Evolutionary conservation across 2,797 vertebrate genomes (phyloP).

Genomic region (Platalea minor): DNA sequence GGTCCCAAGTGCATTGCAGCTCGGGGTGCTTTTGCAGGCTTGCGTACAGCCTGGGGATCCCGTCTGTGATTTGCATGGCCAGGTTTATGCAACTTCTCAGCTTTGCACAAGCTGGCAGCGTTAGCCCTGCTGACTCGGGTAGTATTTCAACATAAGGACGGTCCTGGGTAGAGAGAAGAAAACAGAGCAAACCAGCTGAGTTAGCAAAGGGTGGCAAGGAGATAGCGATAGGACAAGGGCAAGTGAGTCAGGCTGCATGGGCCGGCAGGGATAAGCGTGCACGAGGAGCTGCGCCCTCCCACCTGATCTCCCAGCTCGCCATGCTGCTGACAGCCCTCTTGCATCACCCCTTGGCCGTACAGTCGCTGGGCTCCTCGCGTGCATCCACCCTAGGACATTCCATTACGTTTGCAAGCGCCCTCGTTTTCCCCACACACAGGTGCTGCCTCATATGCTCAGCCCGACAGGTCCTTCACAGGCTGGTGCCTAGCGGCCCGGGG

Average conservation of each 20-base stretch:
- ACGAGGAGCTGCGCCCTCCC: accelerated
- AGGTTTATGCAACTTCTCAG: neutral
- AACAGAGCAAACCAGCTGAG: neutral
- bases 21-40: neutral
- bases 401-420: accelerated
- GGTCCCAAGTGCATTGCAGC: neutral
- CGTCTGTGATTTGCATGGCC: neutral
- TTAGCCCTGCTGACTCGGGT: neutral
- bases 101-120: neutral
- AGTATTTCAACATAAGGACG: neutral
- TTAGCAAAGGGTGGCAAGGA: accelerated
- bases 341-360: neutral
- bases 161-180: neutral
- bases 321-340: neutral
- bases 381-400: neutral
- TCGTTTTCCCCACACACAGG: neutral
- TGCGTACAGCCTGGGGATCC: neutral
- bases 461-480: neutral
- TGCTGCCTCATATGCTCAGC: neutral
- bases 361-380: accelerated
- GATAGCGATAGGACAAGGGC: neutral
- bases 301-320: accelerated
- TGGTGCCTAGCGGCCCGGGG: accelerated
- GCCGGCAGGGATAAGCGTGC: neutral
- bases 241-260: neutral